A percentile compares a stretch with the other conserved stretches of the same genome.
Conservation (phyloP, 2,113 vertebrate species). For the Dendropsophus ebraccatus region DNA sequence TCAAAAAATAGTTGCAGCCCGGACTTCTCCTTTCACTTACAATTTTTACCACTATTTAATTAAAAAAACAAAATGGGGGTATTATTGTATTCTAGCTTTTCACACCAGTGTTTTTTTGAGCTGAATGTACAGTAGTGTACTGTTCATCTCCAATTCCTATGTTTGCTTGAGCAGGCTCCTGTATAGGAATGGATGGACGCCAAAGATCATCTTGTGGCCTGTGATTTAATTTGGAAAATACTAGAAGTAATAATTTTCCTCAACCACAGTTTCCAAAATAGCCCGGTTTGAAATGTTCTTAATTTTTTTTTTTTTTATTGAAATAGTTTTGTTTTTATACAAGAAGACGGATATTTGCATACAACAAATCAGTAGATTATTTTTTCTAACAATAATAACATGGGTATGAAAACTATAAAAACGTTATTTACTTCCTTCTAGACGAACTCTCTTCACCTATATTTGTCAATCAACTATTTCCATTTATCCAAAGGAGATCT, state of each 20-base stretch:
- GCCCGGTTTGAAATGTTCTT: neutral
- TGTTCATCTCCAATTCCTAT: neutral
- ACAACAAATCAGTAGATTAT: too few relatives aligned
- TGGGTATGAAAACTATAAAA: too few relatives aligned
- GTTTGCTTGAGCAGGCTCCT: neutral
- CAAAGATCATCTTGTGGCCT: conserved; percentile 27
- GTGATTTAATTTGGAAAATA: conserved; percentile 36
- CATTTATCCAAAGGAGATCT: too few relatives aligned
- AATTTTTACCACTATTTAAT: neutral
- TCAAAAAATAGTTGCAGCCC: too few relatives aligned
- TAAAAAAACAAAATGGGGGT: neutral
- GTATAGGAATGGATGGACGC: neutral
- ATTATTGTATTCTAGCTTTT: neutral
- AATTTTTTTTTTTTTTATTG: neutral
- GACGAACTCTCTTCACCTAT: too few relatives aligned
- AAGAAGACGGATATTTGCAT: too few relatives aligned
- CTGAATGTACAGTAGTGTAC: neutral
- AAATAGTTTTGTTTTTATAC: neutral
- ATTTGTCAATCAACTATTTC: too few relatives aligned
- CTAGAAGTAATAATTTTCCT: conserved; percentile 40
- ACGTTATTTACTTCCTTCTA: too few relatives aligned
- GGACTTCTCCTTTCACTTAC: too few relatives aligned
- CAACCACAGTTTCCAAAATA: conserved; percentile 38
- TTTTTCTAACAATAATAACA: too few relatives aligned
- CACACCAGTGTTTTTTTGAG: neutral